Evolutionary conservation across 2,888 invertebrate species (phyloP), one percentile per base, ranked within the genome.

Genomic region (Fragum fragum): DNA sequence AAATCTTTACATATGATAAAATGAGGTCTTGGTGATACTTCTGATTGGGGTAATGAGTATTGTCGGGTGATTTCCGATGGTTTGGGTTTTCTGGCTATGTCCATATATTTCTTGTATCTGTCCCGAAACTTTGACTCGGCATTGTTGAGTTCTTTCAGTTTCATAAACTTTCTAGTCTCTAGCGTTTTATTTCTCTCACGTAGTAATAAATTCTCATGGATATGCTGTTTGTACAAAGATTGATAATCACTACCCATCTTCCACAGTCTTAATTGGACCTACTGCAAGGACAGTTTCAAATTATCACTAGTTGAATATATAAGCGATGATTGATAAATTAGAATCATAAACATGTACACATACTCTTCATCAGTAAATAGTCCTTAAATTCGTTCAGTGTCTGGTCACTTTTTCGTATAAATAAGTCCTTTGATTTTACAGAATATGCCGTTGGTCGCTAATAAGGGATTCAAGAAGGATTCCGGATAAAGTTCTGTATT

Each of bases 141-240:
- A 23, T 57, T 68, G 0, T 68, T 59, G 21, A 83, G 57, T 42
- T 79, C 74, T 69, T 29, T 70, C 42, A 79, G 23, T 55, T 73
- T 79, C 21, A 63, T 59, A 23, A 57, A 63, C 39, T 77, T 77
- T 32, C 71, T 57, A 28, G 28, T 66, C 26, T 76, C 77, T 21
- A 83, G 5, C 0, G 57, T 42, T 39, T 59, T 66, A 14, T 80
- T 52, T 23, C 74, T 73, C 26, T 72, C 73, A 16, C 72, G 71
- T n/a, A 83, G 53, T 16, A 83, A n/a, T 21, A 71, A 28, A 36
- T 80, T 83, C 47, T 72, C 79, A 26, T 79, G 83, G 1, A 83
- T 73, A 29, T 83, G 83, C 47, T 59, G 52, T 36, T 73, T 76
- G 42, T 59, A 83, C 53, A 83, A 57, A 7, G 73, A 47, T 36